A percentile compares a stretch with the other conserved stretches of the same genome.
phyloP scores from a whole-genome alignment of 2,888 invertebrate genomes.

The Hipparchia semele region DNA sequence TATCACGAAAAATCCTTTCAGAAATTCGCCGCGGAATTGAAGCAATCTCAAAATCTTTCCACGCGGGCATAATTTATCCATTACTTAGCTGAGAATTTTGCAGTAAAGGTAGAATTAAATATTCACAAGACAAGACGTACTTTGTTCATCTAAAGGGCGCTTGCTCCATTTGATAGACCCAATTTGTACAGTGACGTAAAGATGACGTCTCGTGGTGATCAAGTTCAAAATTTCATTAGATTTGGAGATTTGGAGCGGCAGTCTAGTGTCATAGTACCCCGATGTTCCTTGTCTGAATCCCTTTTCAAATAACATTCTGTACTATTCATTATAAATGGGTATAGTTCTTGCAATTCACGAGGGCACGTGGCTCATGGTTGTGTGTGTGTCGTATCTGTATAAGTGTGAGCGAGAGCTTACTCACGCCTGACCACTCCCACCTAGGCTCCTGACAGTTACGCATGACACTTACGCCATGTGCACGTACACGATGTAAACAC shows the following conservation, averaged over 20 bases:
- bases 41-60: slow-evolving; percentile 3
- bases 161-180: slow-evolving; percentile 1
- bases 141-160: background rate
- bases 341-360: too few relatives aligned
- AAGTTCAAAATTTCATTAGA: background rate
- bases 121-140: slow-evolving; percentile 2
- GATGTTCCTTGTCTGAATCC: background rate
- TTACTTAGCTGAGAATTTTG: slow-evolving; percentile 8
- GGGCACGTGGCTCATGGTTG: too few relatives aligned
- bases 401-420: too few relatives aligned
- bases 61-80: slow-evolving; percentile 12
- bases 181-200: background rate
- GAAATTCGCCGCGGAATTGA: slow-evolving; percentile 8
- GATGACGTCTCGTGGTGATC: background rate
- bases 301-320: slow-evolving; percentile 7
- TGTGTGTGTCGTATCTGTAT: too few relatives aligned
- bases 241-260: background rate
- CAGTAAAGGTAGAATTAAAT: slow-evolving; percentile 6
- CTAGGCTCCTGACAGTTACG: too few relatives aligned
- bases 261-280: background rate
- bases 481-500: too few relatives aligned
- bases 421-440: too few relatives aligned
- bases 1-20: slow-evolving; percentile 8
- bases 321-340: too few relatives aligned
- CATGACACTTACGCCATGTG: too few relatives aligned